A percentile compares a stretch with the other conserved stretches of the same genome.
Evolutionary conservation across 2,888 invertebrate species (phyloP).

Genomic region (Pandemis cinnamomeana): DNA sequence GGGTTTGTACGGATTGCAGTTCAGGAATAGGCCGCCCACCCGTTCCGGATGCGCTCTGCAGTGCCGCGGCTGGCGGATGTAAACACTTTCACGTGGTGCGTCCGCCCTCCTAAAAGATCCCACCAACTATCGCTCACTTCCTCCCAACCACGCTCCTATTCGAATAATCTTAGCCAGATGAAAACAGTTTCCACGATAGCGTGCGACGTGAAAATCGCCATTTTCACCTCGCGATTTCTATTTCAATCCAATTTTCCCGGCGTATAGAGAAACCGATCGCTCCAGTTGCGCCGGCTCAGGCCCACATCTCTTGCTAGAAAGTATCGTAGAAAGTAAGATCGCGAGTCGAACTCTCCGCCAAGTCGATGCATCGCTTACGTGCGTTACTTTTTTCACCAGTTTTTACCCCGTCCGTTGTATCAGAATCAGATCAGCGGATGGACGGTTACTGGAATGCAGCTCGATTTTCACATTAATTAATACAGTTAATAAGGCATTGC

Average conservation of each 20-base stretch:
- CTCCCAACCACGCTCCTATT: slow-evolving; percentile 32
- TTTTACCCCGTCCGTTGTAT: slow-evolving; percentile 53
- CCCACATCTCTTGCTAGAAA: slow-evolving; percentile 84
- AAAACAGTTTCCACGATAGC: slow-evolving; percentile 64
- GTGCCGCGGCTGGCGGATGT: slow-evolving; percentile 70
- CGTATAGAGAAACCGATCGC: slow-evolving; percentile 82
- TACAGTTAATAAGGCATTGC: slow-evolving; percentile 15
- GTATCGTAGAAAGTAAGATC: slow-evolving; percentile 84
- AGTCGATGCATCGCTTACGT: slow-evolving; percentile 76
- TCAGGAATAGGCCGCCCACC: slow-evolving; percentile 36
- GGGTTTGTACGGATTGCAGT: slow-evolving; percentile 21
- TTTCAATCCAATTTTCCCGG: slow-evolving; percentile 84
- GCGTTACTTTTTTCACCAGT: slow-evolving; percentile 66
- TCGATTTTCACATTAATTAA: slow-evolving; percentile 46
- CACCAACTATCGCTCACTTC: slow-evolving; percentile 43
- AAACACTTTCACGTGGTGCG: slow-evolving; percentile 76
- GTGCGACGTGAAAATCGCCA: slow-evolving; percentile 78
- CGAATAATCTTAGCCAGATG: slow-evolving; percentile 27
- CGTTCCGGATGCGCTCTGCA: slow-evolving; percentile 50
- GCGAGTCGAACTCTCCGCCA: slow-evolving; percentile 73
- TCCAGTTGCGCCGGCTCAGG: slow-evolving; percentile 79
- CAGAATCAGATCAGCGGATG: slow-evolving; percentile 30
- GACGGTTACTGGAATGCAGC: slow-evolving; percentile 44
- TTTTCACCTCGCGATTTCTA: slow-evolving; percentile 82
- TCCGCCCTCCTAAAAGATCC: slow-evolving; percentile 62